A percentile compares a stretch with the other conserved stretches of the same genome.
phyloP scores from a whole-genome alignment of 1,140 invertebrate genomes.

The Cydia fagiglandana region DNA sequence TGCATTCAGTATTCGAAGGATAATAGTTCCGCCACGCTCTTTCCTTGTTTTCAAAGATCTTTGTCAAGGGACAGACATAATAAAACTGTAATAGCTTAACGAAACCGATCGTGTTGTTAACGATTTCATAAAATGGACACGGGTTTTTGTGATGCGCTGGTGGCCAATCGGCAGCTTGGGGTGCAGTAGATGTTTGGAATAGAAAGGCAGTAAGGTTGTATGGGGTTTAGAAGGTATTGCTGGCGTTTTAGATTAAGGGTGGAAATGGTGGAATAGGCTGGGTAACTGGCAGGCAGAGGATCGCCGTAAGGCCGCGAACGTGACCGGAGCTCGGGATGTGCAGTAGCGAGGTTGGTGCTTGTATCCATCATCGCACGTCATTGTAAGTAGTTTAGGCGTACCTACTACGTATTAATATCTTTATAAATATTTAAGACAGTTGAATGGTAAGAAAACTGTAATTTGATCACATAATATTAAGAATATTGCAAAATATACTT shows the following conservation, averaged over 20 bases:
- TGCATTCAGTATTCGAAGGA: conserved; percentile 63
- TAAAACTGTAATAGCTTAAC: conserved; percentile 45
- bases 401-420: neutral
- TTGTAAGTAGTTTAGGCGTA: neutral
- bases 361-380: conserved; percentile 35
- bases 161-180: conserved; percentile 50
- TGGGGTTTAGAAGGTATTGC: neutral
- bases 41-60: conserved; percentile 58
- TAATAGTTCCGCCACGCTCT: conserved; percentile 74
- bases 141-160: conserved; percentile 50
- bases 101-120: conserved; percentile 39
- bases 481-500: too few relatives aligned
- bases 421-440: neutral
- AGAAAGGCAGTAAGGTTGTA: neutral
- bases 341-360: conserved; percentile 28
- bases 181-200: neutral
- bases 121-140: conserved; percentile 51
- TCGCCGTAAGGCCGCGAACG: conserved; percentile 46
- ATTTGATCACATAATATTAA: too few relatives aligned
- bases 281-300: conserved; percentile 46
- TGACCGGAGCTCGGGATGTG: conserved; percentile 47
- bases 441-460: too few relatives aligned
- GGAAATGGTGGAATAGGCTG: conserved; percentile 41
- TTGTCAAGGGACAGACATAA: conserved; percentile 39
- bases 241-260: conserved; percentile 45